Conservation (phyloP, 2,888 invertebrate species). For the Conus canariensis region DNA sequence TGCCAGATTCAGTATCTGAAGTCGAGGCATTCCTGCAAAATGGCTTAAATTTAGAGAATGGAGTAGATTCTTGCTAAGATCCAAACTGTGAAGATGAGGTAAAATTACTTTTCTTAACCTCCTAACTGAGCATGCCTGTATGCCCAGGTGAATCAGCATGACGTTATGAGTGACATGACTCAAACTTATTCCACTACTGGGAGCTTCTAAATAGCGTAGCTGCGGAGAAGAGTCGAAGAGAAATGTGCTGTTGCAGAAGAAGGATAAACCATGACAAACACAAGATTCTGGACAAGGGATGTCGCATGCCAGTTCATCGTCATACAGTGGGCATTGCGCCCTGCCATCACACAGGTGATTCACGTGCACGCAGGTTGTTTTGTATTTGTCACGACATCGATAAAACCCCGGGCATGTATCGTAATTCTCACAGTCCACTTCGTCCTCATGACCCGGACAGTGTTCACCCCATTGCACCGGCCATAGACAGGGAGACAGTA, state of each 20-base stretch:
- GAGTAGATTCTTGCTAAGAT: background rate
- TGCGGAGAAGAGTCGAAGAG: background rate
- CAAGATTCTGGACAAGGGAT: background rate
- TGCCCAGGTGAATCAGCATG: background rate
- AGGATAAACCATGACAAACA: background rate
- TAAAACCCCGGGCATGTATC: background rate
- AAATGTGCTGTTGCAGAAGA: background rate
- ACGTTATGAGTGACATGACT: background rate
- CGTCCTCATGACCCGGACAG: background rate
- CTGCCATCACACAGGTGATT: background rate
- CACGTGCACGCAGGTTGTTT: background rate
- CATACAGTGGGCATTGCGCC: background rate
- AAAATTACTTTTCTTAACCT: background rate
- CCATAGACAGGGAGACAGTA: background rate
- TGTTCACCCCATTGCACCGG: background rate
- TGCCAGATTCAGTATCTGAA: background rate
- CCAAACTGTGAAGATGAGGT: background rate
- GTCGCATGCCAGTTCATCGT: background rate
- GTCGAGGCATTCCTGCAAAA: background rate
- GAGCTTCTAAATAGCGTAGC: conserved; percentile 3
- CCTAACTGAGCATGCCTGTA: background rate
- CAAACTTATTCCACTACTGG: background rate
- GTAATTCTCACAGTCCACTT: background rate
- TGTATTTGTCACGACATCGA: background rate
- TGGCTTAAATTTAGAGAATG: background rate